Evolutionary conservation across 2,797 vertebrate genomes (phyloP), one percentile per base, ranked within the genome.

Genomic region (Phoebastria nigripes): DNA sequence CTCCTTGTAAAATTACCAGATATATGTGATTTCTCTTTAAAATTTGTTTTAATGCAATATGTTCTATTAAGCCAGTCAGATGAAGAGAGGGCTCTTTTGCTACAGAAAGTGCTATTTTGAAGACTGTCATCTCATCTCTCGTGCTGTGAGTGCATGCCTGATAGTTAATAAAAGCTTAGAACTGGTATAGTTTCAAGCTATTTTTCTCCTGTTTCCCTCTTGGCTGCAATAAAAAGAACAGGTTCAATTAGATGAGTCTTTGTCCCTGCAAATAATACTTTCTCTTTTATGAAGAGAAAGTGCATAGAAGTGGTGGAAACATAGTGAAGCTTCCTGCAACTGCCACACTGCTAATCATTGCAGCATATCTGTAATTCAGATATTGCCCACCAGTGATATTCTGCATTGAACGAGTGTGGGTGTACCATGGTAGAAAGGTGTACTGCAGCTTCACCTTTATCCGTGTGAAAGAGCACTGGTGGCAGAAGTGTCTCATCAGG

Each of bases 401-500:
- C 26, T 44, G 46, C 20, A 14, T 8, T 8, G 58, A 7, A 11
- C 2, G 10, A 44, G 26, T 5, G 35, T 21, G 31, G 16, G 22
- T 47, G 15, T 65, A 13, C 37, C 6, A 0, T 22, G 37, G 29
- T n/a, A 33, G 44, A 11, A 28, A 35, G 29, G 8, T 24, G 12
- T 41, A 11, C 42, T 28, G 37, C 33, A n/a, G 37, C 42, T 62
- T 55, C 54, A 3, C 15, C 15, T 55, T 31, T 15, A 7, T 29
- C 15, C 0, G 0, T 6, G 21, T 22, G 22, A 20, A 28, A 4
- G 35, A 69, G 24, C 7, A 1, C 2, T 70, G 56, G 28, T 79
- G 29, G 33, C 44, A 25, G 18, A 79, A 41, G 11, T 8, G 21
- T 63, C 22, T n/a, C 28, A 8, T 3, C 19, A 46, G 58, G 44